These are phyloP conservation scores for Adelphocoris suturalis DNA, from an alignment of 2,888 invertebrate genomes.

Conservation along the genomic window DNA sequence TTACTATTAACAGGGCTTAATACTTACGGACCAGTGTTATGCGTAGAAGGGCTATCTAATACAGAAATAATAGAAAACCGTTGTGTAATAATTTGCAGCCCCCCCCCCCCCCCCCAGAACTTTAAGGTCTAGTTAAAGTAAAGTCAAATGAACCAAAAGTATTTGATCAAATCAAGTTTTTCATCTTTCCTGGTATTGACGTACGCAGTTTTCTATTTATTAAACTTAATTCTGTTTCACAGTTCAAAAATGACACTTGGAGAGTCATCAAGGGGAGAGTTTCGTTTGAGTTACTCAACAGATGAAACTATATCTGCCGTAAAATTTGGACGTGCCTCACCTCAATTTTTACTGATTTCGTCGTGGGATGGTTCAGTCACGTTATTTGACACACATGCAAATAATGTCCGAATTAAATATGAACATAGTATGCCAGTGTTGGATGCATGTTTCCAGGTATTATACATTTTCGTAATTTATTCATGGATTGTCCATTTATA, in stretches of 20 bases:
- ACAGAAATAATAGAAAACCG: no score
- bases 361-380: slow-evolving; percentile 98
- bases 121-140: no score
- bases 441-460: slow-evolving; percentile 90
- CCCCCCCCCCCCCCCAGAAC: no score
- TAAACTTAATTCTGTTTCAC: neutral
- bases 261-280: slow-evolving; percentile 67
- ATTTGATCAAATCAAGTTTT: no score
- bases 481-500: no score
- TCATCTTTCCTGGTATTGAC: no score
- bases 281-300: slow-evolving; percentile 65
- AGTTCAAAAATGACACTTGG: slow-evolving; percentile 60
- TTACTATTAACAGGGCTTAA: no score
- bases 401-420: slow-evolving; percentile 93
- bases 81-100: no score
- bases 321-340: slow-evolving; percentile 96
- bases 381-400: slow-evolving; percentile 94
- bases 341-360: slow-evolving; percentile 94
- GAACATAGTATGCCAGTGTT: slow-evolving; percentile 91
- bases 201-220: no score
- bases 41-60: no score
- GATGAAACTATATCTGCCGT: slow-evolving; percentile 95
- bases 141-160: no score
- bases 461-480: neutral
- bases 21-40: no score